Conservation (phyloP, 1,140 invertebrate species). For the Chelonus insularis region DNA sequence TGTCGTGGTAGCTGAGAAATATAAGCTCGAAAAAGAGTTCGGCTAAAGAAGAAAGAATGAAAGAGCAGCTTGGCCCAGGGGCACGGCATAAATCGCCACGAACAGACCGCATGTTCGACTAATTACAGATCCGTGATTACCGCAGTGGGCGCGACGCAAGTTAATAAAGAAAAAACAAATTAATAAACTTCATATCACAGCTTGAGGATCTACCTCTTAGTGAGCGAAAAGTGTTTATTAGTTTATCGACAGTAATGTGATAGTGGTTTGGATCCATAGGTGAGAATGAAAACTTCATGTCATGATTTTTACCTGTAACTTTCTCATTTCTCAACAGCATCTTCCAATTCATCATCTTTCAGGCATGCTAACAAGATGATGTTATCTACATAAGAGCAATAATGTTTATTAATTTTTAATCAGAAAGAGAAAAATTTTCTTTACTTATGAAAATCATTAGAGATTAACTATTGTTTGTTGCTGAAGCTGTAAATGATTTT, state of each 20-base stretch:
- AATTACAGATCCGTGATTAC: constrained; percentile 58
- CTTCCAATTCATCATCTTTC: neutral
- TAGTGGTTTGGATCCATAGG: constrained; percentile 24
- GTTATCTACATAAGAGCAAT: too few species aligned
- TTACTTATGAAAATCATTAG: too few species aligned
- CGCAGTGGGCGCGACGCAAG: constrained; percentile 44
- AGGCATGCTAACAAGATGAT: too few species aligned
- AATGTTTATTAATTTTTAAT: too few species aligned
- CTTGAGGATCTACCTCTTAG: constrained; percentile 35
- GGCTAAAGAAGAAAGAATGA: constrained; percentile 6
- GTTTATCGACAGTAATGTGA: constrained; percentile 45
- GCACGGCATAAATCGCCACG: constrained; percentile 50
- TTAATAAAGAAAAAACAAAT: constrained; percentile 56
- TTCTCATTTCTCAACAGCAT: too few species aligned
- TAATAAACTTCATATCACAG: constrained; percentile 54
- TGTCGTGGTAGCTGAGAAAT: neutral
- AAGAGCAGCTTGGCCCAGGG: constrained; percentile 35
- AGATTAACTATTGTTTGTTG: too few species aligned
- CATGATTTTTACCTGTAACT: neutral
- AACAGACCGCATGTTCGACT: constrained; percentile 55
- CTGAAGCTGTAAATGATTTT: too few species aligned
- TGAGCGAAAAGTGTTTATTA: constrained; percentile 45
- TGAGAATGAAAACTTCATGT: constrained; percentile 14
- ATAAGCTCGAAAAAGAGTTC: neutral
- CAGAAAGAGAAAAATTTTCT: too few species aligned